These are phyloP conservation scores for Halcyon smyrnensis DNA, from an alignment of 2,797 vertebrate genomes.

Conservation along the genomic window DNA sequence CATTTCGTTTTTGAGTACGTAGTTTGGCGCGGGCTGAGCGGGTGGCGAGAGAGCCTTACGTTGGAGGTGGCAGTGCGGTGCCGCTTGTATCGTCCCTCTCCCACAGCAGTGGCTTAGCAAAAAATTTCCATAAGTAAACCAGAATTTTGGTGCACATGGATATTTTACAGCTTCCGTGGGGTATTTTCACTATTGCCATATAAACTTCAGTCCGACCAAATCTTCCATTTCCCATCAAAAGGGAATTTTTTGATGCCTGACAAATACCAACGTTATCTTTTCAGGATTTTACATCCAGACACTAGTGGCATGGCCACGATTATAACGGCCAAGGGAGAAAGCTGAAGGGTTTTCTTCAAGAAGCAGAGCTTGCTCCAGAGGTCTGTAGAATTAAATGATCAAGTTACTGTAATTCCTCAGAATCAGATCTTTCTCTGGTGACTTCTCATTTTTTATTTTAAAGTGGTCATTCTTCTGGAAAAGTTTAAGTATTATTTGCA, in stretches of 20 bases:
- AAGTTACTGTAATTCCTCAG: neutral
- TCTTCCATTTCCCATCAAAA: neutral
- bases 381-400: neutral
- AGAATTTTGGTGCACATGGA: neutral
- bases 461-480: neutral
- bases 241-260: neutral
- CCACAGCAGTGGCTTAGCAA: neutral
- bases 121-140: neutral
- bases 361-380: neutral
- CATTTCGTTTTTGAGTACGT: conserved; percentile 23
- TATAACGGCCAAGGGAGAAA: neutral
- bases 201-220: neutral
- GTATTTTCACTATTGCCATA: neutral
- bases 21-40: neutral
- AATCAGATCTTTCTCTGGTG: neutral
- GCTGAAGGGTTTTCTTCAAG: neutral
- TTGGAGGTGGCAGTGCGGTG: neutral
- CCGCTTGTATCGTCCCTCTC: neutral
- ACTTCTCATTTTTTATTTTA: neutral
- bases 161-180: neutral
- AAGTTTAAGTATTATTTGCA: neutral
- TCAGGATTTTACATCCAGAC: neutral
- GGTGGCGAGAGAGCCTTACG: neutral
- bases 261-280: neutral
- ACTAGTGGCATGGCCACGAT: neutral